phyloP scores from a whole-genome alignment of 2,797 vertebrate species.

The Gallinago nigripennis region DNA sequence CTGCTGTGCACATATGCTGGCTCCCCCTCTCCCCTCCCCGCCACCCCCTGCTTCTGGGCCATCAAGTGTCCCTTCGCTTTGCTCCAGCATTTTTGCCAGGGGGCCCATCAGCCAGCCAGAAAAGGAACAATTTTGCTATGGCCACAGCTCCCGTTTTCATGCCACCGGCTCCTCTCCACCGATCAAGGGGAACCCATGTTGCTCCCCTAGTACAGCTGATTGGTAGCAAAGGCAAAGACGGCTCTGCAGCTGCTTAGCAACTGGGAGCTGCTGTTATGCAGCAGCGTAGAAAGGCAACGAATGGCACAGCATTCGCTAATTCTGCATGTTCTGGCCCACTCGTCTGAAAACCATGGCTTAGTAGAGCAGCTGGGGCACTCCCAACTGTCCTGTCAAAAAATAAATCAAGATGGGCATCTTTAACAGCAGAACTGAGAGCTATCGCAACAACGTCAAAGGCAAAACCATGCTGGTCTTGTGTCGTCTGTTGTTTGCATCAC shows the following conservation, averaged over 20 bases:
- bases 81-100: not conserved
- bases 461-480: not conserved
- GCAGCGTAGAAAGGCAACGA: not conserved
- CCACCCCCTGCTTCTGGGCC: not conserved
- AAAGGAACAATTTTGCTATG: not conserved
- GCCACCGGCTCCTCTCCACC: not conserved
- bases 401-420: not conserved
- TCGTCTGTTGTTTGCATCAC: not conserved
- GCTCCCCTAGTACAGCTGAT: not conserved
- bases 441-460: not conserved
- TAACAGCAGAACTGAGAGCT: not conserved
- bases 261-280: slow-evolving; percentile 26
- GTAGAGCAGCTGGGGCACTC: not conserved
- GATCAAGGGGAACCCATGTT: not conserved
- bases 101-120: not conserved
- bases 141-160: not conserved
- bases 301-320: not conserved
- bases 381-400: not conserved
- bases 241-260: slow-evolving; percentile 64
- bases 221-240: not conserved
- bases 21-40: not conserved
- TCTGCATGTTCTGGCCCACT: not conserved
- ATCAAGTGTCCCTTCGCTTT: not conserved
- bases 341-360: not conserved
- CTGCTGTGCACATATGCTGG: slow-evolving; percentile 56